Base-by-base conservation (phyloP, 1,140 invertebrate genomes). In the Pinna nobilis region DNA sequence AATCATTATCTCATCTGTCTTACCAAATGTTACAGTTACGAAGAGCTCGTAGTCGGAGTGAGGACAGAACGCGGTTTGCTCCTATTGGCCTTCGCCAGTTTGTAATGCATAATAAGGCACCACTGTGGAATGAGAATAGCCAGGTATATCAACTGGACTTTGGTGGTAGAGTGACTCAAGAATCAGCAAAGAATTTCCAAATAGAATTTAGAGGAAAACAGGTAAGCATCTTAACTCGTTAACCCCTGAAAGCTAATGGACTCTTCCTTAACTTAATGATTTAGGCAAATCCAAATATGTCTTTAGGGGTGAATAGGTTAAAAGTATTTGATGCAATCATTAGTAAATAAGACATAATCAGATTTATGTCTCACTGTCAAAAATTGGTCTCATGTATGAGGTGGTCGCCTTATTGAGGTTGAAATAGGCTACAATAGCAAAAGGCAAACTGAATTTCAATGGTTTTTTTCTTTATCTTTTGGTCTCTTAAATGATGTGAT, bases 141-240 rank as follows among this genome's bases (percentile, higher is more conserved):
- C 98, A 99, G 89, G 98, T 99, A 6, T 99, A 99, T 90, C 98
- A 99, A 86, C 91, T 99, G 20, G 98, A 99, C 90, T 99, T 99
- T 91, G 98, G 98, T n/a, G 98, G 98, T 15, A 91, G 98, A 81
- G 98, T 99, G 28, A 99, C 98, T 0, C 98, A 99, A 87, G 98
- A 99, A 88, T 99, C 97, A 4, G 98, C 98, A 1, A 99, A 99
- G 89, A 99, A 99, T 90, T 99, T 99, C 88, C 98, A 99, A 90
- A 98, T 99, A 64, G 98, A 99, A 90, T 98, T 97, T 86, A 93
- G 96, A 82, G 96, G 95, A 44, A 97, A 97, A 91, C 98, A 99
- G 93, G 97, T 97, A 87, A 25, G 75, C 49, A 28, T n/a, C n/a
- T 60, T 5, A 18, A 18, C 32, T 32, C 15, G 15, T 18, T 47